phyloP scores from a whole-genome alignment of 2,797 vertebrate species.

The Lagodon rhomboides region DNA sequence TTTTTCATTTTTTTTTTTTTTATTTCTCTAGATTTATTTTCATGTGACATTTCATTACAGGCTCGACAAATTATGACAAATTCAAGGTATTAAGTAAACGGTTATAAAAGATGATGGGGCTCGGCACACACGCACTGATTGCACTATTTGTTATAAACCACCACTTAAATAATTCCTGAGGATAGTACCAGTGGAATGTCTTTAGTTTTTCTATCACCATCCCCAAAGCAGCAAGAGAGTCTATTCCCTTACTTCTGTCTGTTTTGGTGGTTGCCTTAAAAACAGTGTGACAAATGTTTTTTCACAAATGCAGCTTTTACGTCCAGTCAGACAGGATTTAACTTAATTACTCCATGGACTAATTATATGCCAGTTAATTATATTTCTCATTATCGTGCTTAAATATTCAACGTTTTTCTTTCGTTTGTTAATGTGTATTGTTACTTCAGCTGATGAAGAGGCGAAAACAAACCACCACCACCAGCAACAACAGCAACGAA shows the following conservation, averaged over 20 bases:
- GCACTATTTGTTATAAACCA: background rate
- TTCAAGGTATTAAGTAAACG: constrained; percentile 3
- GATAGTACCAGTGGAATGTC: background rate
- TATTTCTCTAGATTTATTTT: background rate
- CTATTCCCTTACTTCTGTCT: background rate
- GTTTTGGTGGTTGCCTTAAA: background rate
- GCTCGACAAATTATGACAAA: background rate
- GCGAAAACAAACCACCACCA: background rate
- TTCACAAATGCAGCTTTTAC: background rate
- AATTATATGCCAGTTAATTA: background rate
- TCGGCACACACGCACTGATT: too few relatives aligned
- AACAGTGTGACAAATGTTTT: constrained; percentile 1
- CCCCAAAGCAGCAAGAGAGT: background rate
- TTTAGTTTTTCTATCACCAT: background rate
- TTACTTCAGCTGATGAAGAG: background rate
- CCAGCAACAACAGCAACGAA: background rate
- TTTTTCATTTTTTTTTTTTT: background rate
- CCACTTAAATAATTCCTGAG: background rate
- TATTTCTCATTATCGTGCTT: background rate
- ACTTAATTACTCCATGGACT: background rate
- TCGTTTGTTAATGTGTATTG: background rate
- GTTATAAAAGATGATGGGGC: constrained; percentile 7
- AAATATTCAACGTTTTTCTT: background rate
- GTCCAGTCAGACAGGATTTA: background rate
- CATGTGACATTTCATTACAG: background rate